Evolutionary conservation across 2,797 vertebrate genomes (phyloP).

Genomic region (Meriones psammophilus): DNA sequence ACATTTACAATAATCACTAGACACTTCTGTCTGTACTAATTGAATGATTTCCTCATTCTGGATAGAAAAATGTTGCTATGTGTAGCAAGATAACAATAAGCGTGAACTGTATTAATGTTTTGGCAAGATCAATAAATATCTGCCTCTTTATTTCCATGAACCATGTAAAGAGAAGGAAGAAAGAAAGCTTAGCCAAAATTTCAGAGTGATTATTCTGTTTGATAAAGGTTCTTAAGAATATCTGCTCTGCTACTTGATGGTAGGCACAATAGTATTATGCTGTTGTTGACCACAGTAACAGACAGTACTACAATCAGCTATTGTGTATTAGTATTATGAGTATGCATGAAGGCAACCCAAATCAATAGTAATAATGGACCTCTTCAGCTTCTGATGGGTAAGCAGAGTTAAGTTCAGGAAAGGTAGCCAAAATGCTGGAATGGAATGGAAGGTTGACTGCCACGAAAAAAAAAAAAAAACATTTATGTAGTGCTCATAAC

Average conservation of each 20-base stretch:
- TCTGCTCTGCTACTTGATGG: not conserved
- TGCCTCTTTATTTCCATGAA: not conserved
- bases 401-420: not conserved
- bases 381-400: not conserved
- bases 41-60: not conserved
- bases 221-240: not conserved
- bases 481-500: slow-evolving; percentile 13
- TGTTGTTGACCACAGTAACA: not conserved
- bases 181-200: not conserved
- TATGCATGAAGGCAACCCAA: not conserved
- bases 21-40: not conserved
- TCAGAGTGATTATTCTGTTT: not conserved
- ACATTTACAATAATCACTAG: slow-evolving; percentile 16
- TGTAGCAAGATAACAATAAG: not conserved
- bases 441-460: not conserved
- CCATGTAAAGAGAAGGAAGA: not conserved
- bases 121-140: not conserved
- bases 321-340: not conserved
- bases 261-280: not conserved
- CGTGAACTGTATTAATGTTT: not conserved
- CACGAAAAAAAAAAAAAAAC: slow-evolving; percentile 23
- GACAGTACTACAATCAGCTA: not conserved
- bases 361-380: not conserved
- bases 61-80: not conserved
- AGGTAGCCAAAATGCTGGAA: not conserved